Conservation (phyloP, 2,113 vertebrate genomes). For the Lycocorax pyrrhopterus region DNA sequence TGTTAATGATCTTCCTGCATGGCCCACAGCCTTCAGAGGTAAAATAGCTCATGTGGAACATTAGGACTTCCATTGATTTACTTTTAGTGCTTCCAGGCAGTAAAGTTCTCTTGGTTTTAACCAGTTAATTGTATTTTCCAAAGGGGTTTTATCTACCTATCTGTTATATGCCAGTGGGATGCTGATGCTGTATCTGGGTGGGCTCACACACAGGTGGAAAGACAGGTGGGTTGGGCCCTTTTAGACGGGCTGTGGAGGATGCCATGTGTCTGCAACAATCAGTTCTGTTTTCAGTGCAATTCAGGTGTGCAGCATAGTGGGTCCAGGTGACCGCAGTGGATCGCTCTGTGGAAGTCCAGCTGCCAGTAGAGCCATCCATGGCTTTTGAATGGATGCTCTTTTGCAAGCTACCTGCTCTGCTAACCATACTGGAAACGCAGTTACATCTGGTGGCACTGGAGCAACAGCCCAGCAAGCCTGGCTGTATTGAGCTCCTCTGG, state of each 20-base stretch:
- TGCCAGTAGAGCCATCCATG: neutral
- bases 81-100: neutral
- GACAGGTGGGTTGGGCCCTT: neutral
- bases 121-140: neutral
- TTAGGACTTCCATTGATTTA: neutral
- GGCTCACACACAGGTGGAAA: neutral
- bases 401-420: neutral
- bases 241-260: neutral
- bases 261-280: neutral
- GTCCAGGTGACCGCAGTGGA: neutral
- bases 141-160: neutral
- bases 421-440: neutral
- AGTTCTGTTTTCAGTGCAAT: neutral
- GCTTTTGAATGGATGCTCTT: neutral
- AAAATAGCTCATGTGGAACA: conserved; percentile 6
- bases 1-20: neutral
- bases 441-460: neutral
- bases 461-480: neutral
- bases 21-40: neutral
- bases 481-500: neutral
- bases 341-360: rapidly evolving
- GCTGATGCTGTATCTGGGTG: neutral
- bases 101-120: neutral
- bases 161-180: neutral
- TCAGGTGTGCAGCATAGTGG: neutral